Conservation (phyloP, 2,888 invertebrate species). For the Plebejus melissa region DNA sequence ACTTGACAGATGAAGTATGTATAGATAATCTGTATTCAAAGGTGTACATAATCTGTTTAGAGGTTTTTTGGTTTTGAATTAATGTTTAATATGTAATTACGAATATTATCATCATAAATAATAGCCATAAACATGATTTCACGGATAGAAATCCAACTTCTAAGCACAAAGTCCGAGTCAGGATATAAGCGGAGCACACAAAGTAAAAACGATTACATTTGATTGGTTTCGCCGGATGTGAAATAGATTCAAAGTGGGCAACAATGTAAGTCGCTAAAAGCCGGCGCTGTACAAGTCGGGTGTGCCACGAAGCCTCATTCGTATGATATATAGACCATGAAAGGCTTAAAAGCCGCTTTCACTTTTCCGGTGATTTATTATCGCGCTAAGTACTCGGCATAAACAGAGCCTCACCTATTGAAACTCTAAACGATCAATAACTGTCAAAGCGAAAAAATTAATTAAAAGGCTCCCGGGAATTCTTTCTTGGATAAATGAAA, state of each 20-base stretch:
- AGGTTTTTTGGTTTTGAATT: too few relatives aligned
- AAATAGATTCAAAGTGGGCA: slow-evolving; percentile 17
- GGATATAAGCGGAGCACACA: not conserved
- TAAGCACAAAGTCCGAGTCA: not conserved
- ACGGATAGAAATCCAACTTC: not conserved
- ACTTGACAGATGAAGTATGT: too few relatives aligned
- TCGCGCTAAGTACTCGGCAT: slow-evolving; percentile 60
- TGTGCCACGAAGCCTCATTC: slow-evolving; percentile 47
- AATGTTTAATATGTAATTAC: too few relatives aligned
- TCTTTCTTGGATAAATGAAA: slow-evolving; percentile 66
- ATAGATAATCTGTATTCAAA: too few relatives aligned
- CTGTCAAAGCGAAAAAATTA: slow-evolving; percentile 68
- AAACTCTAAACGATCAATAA: slow-evolving; percentile 66
- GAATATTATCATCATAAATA: too few relatives aligned
- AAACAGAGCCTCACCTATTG: slow-evolving; percentile 62
- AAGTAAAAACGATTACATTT: slow-evolving; percentile 1
- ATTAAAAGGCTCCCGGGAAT: slow-evolving; percentile 62
- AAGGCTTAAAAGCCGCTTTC: slow-evolving; percentile 63
- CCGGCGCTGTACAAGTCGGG: slow-evolving; percentile 36
- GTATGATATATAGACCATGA: slow-evolving; percentile 62
- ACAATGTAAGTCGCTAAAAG: slow-evolving; percentile 30
- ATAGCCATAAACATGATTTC: not conserved
- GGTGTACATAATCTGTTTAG: too few relatives aligned
- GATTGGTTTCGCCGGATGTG: not conserved
- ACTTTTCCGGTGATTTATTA: slow-evolving; percentile 67